phyloP scores from a whole-genome alignment of 2,113 vertebrate species.

The Ammodytes dubius region DNA sequence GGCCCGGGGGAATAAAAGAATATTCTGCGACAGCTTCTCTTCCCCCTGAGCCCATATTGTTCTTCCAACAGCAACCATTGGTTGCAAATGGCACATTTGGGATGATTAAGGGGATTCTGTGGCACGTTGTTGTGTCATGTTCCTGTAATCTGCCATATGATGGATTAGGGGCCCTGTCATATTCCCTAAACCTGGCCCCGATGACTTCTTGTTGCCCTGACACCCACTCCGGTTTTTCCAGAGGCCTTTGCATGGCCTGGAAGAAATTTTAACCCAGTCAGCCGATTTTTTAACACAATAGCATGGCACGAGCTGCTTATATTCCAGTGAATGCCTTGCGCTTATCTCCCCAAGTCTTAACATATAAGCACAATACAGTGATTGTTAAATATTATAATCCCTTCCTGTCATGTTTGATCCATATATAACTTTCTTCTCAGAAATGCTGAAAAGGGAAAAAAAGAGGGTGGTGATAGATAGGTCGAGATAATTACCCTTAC shows the following conservation, averaged over 20 bases:
- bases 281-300: slow-evolving; percentile 47
- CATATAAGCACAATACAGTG: slow-evolving; percentile 12
- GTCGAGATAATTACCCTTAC: slow-evolving; percentile 29
- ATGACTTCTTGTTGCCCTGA: slow-evolving; percentile 52
- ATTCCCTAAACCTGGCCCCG: slow-evolving; percentile 69
- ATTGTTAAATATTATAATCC: slow-evolving; percentile 20
- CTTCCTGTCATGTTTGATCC: slow-evolving; percentile 15
- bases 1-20: slow-evolving; percentile 40
- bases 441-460: slow-evolving; percentile 14
- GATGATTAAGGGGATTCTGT: slow-evolving; percentile 82
- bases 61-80: slow-evolving; percentile 53
- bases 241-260: slow-evolving; percentile 27
- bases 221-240: slow-evolving; percentile 42
- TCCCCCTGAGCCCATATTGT: slow-evolving; percentile 61
- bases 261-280: slow-evolving; percentile 59
- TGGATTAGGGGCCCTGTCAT: slow-evolving; percentile 77
- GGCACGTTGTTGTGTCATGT: slow-evolving; percentile 77
- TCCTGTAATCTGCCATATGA: slow-evolving; percentile 80
- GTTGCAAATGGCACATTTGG: slow-evolving; percentile 72
- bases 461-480: not conserved
- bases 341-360: slow-evolving; percentile 50
- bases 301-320: slow-evolving; percentile 28
- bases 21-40: slow-evolving; percentile 58
- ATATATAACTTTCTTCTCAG: slow-evolving; percentile 23
- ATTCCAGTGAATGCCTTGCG: slow-evolving; percentile 30